phyloP scores from a whole-genome alignment of 2,797 vertebrate species.

The Halcyon chelicuti region DNA sequence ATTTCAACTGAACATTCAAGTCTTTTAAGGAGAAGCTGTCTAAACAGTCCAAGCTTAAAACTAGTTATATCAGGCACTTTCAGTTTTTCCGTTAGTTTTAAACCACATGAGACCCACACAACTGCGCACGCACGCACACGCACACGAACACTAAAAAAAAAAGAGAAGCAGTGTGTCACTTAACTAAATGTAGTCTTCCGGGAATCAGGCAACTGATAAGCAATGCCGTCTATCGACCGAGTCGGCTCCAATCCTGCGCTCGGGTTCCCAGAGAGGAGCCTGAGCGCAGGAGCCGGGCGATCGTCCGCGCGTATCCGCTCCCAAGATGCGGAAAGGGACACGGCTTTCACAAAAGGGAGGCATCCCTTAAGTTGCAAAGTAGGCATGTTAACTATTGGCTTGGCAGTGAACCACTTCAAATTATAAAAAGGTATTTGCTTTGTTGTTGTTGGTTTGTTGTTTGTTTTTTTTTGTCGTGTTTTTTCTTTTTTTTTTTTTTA shows the following conservation, averaged over 20 bases:
- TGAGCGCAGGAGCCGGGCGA: not conserved
- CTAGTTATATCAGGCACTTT: conserved; percentile 98
- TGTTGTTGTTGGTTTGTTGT: conserved; percentile 77
- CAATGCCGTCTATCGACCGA: conserved; percentile 35
- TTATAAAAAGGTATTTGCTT: conserved; percentile 90
- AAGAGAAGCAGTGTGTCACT: conserved; percentile 85
- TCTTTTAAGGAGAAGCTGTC: conserved; percentile 92
- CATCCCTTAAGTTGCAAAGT: conserved; percentile 78
- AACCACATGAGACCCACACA: conserved; percentile 76
- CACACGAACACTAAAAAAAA: conserved; percentile 8
- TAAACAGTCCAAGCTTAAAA: conserved; percentile 91
- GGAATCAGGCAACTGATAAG: conserved; percentile 86
- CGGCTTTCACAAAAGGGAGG: conserved; percentile 72
- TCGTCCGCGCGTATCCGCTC: conserved; percentile 63
- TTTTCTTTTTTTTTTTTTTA: conserved; percentile 79
- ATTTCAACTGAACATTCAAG: conserved; percentile 94
- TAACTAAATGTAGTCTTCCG: conserved; percentile 67
- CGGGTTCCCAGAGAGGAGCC: not conserved
- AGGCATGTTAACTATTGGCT: conserved; percentile 91
- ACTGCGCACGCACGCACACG: conserved; percentile 43
- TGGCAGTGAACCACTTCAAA: conserved; percentile 99
- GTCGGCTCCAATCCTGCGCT: not conserved
- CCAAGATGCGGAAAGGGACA: conserved; percentile 74
- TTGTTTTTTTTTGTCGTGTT: conserved; percentile 74
- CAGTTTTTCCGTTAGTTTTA: conserved; percentile 87